Conservation (phyloP, 2,113 vertebrate genomes). For the Anser brachyrhynchus region DNA sequence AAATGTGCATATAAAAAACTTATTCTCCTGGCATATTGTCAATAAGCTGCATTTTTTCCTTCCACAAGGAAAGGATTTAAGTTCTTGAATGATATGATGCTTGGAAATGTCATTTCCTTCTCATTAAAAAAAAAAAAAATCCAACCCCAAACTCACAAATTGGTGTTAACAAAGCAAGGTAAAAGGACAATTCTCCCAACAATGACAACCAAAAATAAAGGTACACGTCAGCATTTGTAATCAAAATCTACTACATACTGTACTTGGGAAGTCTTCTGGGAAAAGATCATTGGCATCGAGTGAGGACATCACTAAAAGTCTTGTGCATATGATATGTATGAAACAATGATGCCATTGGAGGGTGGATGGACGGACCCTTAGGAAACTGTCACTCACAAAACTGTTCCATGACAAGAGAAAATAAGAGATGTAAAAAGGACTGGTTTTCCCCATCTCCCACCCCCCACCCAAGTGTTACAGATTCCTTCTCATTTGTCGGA, state of each 20-base stretch:
- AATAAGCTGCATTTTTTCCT: slow-evolving; percentile 72
- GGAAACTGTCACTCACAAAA: slow-evolving; percentile 51
- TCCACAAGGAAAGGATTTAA: slow-evolving; percentile 70
- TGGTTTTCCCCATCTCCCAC: slow-evolving; percentile 10
- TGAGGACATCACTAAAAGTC: slow-evolving; percentile 64
- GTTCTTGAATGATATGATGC: slow-evolving; percentile 73
- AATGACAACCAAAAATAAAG: slow-evolving; percentile 65
- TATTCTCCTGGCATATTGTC: slow-evolving; percentile 72
- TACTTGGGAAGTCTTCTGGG: slow-evolving; percentile 63
- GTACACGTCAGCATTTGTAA: slow-evolving; percentile 59
- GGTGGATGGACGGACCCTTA: slow-evolving; percentile 22
- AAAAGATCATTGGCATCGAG: slow-evolving; percentile 71
- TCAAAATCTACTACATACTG: slow-evolving; percentile 73
- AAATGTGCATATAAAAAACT: slow-evolving; percentile 77
- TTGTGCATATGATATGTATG: slow-evolving; percentile 54
- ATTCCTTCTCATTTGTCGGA: slow-evolving; percentile 31
- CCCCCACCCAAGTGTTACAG: slow-evolving; percentile 1
- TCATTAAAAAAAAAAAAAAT: slow-evolving; percentile 46
- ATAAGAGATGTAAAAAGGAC: slow-evolving; percentile 54
- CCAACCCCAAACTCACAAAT: slow-evolving; percentile 52
- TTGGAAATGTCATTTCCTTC: slow-evolving; percentile 75
- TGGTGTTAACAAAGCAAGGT: slow-evolving; percentile 76
- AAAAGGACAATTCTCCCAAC: slow-evolving; percentile 64
- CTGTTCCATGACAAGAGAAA: slow-evolving; percentile 53
- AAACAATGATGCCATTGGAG: slow-evolving; percentile 55